These are phyloP conservation scores for Drosophila helvetica DNA, from an alignment of 2,888 invertebrate genomes.

Conservation along the genomic window DNA sequence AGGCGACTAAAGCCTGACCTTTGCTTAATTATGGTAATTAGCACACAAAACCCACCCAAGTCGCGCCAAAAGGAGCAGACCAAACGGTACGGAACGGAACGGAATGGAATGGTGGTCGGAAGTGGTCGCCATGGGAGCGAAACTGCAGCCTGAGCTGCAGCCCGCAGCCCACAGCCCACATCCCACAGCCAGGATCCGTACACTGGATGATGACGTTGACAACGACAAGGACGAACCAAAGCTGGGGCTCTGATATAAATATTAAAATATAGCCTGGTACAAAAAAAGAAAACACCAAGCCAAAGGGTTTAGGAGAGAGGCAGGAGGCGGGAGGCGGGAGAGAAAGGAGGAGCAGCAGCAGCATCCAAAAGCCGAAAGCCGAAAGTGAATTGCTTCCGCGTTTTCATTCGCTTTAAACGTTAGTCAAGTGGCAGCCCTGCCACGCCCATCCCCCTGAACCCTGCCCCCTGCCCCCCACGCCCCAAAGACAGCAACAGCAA, in stretches of 20 bases:
- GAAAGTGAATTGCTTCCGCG: constrained; percentile 65
- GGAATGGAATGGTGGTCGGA: constrained; percentile 27
- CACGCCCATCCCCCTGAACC: constrained; percentile 3
- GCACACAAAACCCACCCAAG: constrained; percentile 53
- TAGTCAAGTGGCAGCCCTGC: constrained; percentile 22
- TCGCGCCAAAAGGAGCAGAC: constrained; percentile 38
- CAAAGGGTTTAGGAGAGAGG: constrained; percentile 3
- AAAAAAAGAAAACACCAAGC: neutral
- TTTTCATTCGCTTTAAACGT: constrained; percentile 55
- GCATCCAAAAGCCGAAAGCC: constrained; percentile 40
- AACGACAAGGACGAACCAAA: constrained; percentile 41
- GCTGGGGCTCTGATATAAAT: constrained; percentile 60
- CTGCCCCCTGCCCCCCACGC: neutral
- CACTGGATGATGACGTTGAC: constrained; percentile 46
- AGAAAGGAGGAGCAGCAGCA: constrained; percentile 34
- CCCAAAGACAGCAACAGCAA: neutral
- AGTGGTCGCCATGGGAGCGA: constrained; percentile 13
- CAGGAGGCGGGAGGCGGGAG: constrained; percentile 7
- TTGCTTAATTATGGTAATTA: constrained; percentile 80
- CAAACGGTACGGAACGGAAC: constrained; percentile 58
- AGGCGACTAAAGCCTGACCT: constrained; percentile 78
- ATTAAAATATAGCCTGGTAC: constrained; percentile 52
- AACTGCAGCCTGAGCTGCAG: constrained; percentile 24
- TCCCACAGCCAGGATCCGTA: neutral
- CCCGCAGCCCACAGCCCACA: constrained; percentile 4